phyloP scores from a whole-genome alignment of 30 jellyfish, hydroid and myxozoan species.

The Calvadosia cruxmelitensis region DNA sequence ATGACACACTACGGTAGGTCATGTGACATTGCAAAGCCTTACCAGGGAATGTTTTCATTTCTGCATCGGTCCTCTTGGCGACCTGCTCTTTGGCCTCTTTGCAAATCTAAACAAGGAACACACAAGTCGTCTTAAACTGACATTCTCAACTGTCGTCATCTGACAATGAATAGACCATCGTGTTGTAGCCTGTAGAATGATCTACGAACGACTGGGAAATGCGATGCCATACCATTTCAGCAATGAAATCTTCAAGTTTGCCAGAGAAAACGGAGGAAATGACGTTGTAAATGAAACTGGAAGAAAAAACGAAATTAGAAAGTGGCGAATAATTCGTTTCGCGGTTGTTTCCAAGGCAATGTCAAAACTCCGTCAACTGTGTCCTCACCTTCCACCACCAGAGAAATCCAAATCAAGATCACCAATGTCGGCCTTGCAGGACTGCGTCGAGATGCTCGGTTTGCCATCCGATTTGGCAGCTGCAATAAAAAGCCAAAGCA shows the following conservation, averaged over 20 bases:
- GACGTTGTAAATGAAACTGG: slow-evolving; percentile 37
- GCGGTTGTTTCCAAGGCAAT: no score
- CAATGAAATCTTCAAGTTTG: slow-evolving; percentile 1
- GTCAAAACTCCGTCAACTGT: no score
- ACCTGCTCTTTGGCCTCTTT: slow-evolving; percentile 19
- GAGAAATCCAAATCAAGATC: not conserved
- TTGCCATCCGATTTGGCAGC: not conserved
- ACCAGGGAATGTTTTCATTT: slow-evolving; percentile 31
- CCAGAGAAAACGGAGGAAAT: slow-evolving; percentile 11
- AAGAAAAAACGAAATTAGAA: not conserved
- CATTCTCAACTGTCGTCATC: no score
- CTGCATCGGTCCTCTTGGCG: slow-evolving; percentile 18
- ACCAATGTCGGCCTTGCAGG: not conserved
- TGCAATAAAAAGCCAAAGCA: no score
- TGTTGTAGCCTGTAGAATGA: no score
- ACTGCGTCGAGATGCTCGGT: not conserved
- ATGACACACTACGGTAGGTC: no score
- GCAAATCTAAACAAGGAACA: no score
- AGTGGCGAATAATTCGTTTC: no score
- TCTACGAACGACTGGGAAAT: no score
- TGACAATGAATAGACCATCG: no score
- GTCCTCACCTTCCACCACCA: not conserved
- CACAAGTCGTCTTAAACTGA: no score
- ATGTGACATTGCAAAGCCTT: not conserved
- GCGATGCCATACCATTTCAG: slow-evolving; percentile 23